Conservation (phyloP, 2,113 vertebrate genomes). For the Petaurus breviceps region DNA sequence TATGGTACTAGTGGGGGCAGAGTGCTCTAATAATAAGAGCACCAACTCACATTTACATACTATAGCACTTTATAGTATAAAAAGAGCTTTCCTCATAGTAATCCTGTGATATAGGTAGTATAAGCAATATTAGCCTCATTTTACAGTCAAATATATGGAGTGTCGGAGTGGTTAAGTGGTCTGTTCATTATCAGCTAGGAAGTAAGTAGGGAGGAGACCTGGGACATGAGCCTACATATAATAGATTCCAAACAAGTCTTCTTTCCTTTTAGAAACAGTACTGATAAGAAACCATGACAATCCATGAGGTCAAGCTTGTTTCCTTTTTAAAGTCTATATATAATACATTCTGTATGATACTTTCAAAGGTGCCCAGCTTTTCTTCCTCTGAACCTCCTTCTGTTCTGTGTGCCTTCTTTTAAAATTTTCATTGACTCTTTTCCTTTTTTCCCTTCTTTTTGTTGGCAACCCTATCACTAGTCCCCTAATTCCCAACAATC, state of each 20-base stretch:
- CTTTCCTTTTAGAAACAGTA: neutral
- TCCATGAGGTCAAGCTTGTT: neutral
- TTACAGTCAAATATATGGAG: neutral
- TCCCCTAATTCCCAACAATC: neutral
- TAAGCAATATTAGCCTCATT: neutral
- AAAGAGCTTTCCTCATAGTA: neutral
- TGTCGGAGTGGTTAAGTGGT: neutral
- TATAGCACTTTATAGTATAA: neutral
- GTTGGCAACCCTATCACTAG: neutral
- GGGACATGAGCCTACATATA: neutral
- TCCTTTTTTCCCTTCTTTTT: neutral
- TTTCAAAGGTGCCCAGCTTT: neutral
- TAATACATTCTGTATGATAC: no score
- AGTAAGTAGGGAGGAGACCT: neutral
- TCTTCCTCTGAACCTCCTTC: neutral
- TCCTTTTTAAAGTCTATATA: neutral
- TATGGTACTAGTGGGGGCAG: neutral
- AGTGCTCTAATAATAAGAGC: neutral
- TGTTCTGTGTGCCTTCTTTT: neutral
- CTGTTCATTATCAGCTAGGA: neutral
- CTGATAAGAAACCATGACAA: neutral
- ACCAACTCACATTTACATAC: neutral
- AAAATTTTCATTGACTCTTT: neutral
- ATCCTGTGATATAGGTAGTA: neutral
- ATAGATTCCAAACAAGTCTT: neutral